A percentile compares a stretch with the other conserved stretches of the same genome.
These are phyloP conservation scores for Boloria euphrosyne DNA, from an alignment of 2,888 invertebrate species.

Conservation along the genomic window DNA sequence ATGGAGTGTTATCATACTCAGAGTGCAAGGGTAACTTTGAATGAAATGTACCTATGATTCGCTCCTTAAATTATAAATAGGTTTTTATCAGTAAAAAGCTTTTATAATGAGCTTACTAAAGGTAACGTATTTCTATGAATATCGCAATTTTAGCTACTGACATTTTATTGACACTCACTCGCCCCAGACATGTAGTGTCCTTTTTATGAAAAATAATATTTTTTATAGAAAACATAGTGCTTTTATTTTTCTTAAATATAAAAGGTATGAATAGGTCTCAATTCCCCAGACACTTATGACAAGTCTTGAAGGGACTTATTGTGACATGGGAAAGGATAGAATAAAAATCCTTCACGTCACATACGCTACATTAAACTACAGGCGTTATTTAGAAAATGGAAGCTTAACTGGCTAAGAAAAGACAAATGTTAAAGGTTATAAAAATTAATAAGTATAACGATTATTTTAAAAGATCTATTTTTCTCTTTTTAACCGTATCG, in stretches of 20 bases:
- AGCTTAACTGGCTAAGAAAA: not conserved
- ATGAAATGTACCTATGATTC: conserved; percentile 19
- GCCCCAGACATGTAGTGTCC: too few relatives aligned
- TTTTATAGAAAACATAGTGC: not conserved
- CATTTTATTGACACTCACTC: too few relatives aligned
- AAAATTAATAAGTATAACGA: too few relatives aligned
- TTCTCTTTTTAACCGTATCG: not conserved
- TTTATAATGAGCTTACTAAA: not conserved
- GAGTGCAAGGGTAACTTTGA: conserved; percentile 22
- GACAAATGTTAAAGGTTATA: not conserved
- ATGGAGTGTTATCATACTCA: conserved; percentile 33
- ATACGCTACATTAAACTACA: conserved; percentile 33
- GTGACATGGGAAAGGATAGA: conserved; percentile 33
- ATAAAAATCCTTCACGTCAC: conserved; percentile 33
- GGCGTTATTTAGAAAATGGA: conserved; percentile 30
- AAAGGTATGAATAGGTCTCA: conserved; percentile 24
- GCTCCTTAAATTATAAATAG: conserved; percentile 6
- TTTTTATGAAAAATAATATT: too few relatives aligned
- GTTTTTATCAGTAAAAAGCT: not conserved
- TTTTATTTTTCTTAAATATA: not conserved
- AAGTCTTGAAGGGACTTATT: conserved; percentile 31
- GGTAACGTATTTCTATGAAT: too few relatives aligned
- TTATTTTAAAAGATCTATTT: not conserved
- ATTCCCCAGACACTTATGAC: conserved; percentile 28
- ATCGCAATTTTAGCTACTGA: too few relatives aligned